phyloP scores from a whole-genome alignment of 2,797 vertebrate genomes.

The Typhlichthys subterraneus region DNA sequence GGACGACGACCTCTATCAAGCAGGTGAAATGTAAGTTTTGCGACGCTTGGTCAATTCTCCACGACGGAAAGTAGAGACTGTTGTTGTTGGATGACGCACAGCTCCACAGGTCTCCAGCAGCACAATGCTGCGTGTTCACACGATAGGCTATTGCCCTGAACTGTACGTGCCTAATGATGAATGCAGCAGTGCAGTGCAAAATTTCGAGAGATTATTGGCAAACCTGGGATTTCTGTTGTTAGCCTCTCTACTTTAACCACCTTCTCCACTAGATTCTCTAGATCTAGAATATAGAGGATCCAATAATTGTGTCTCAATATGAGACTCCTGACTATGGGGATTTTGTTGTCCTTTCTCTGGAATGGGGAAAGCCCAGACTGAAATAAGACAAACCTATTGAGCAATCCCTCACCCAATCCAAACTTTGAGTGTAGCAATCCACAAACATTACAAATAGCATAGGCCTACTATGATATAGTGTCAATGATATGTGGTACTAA shows the following conservation, averaged over 20 bases:
- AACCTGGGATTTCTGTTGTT: neutral
- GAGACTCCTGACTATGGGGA: no score
- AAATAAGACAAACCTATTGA: neutral
- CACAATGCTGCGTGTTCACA: neutral
- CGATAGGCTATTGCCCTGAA: neutral
- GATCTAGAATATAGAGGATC: no score
- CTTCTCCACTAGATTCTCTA: no score
- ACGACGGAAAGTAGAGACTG: constrained; percentile 5
- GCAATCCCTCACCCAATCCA: constrained; percentile 8
- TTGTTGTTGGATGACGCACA: constrained; percentile 5
- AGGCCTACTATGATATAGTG: neutral
- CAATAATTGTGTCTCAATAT: no score
- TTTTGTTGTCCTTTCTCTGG: neutral
- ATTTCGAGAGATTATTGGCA: neutral
- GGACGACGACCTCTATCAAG: neutral
- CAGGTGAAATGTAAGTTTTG: constrained; percentile 21
- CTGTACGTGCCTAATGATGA: no score
- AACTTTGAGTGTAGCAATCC: constrained; percentile 3
- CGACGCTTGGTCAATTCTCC: neutral
- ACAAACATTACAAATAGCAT: constrained; percentile 3
- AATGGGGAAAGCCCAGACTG: neutral
- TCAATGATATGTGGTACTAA: no score
- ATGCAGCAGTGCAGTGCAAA: constrained; percentile 4
- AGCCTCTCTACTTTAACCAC: no score
- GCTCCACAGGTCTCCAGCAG: neutral